Base-by-base conservation (phyloP, 92 coral and sea anemone species). In the Phenganax stokvisi region DNA sequence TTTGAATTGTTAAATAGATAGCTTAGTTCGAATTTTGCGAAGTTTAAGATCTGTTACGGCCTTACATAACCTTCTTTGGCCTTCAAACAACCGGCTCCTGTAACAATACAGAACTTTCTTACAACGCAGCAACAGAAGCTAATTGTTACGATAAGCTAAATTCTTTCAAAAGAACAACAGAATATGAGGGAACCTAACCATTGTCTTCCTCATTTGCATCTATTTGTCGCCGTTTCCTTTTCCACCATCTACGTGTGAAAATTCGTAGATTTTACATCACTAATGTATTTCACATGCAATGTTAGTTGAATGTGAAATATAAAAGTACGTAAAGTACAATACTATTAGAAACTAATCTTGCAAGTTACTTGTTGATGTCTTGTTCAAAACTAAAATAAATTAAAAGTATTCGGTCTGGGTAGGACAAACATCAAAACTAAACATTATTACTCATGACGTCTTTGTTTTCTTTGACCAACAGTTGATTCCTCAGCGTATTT, bases 361-460 rank as follows among this genome's bases (percentile, higher is more conserved):
- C 1, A 12, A 59, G 12, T n/a, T 59, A 6, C 65, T 59, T 5
- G 76, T 16, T 16, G 17, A 31, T 12, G 76, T 47, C 25, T 20
- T 20, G 25, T 20, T 20, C 25, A 20, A 20, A 20, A 20, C 25
- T 20, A 20, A 20, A 20, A 20, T 20, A 20, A 20, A 20, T 20
- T 20, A 20, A 20, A 20, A 20, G 25, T 71, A 31, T 16, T 3
- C 17, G 12, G 51, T 71, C 9, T 54, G 53, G 11, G 6, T 11
- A 47, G 27, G 51, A 29, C 55, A 9, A 31, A 72, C 13, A 11
- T 13, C 54, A 73, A 12, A 51, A 20, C 25, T 20, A 20, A 57
- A 9, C 29, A 1, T 27, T 76, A 61, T 76, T 76, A 76, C 81
- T 76, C 71, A 3, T 76, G 70, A 47, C 81, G 81, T 76, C 81